Base-by-base conservation (phyloP, 1,140 invertebrate species). In the Aphidius gifuensis region DNA sequence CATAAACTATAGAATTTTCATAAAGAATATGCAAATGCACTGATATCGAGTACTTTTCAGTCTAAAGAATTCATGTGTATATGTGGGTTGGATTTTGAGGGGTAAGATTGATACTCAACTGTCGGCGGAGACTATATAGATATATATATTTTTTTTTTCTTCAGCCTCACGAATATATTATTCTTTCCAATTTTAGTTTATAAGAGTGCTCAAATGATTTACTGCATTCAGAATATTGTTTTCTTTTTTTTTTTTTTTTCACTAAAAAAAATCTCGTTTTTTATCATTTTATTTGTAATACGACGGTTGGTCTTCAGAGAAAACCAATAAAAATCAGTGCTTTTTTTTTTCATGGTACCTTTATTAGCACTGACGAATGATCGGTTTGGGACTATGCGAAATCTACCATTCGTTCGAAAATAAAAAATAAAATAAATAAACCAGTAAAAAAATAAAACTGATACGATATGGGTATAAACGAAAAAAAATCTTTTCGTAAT, bases 1-100 rank as follows among this genome's bases (percentile, higher is more conserved):
- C 76, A 80, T 80, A 81, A 80, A 81, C 79, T 80, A 80, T 80
- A 80, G 79, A 81, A 81, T 80, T 80, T 81, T 80, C 79, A 80
- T 81, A 81, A 81, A 79, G 71, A 71, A 78, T 74, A 81, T 80
- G 79, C 79, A 81, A 81, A 81, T 80, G 69, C 69, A 70, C 67
- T 73, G 76, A 78, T 80, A 80, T 81, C 78, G 78, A 77, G 69
- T 75, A 66, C 61, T 69, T 47, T 48, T 38, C 21, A 43, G 39
- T 32, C 23, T 53, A 5, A 38, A 21, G 6, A 9, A 39, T 38
- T 39, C 32, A 8, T 39, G 23, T 53, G 40, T 40, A 32, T 45
- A 11, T 32, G 23, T 32, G 2, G 2, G 23, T 32, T 32, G 23
- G 4, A 32, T 32, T 32, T 32, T 44, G 11, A 42, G 45, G 47